Percentiles rank a stretch among this genome's conserved stretches.
Conservation (phyloP, 2,888 invertebrate species). For the Dryomyza anilis region DNA sequence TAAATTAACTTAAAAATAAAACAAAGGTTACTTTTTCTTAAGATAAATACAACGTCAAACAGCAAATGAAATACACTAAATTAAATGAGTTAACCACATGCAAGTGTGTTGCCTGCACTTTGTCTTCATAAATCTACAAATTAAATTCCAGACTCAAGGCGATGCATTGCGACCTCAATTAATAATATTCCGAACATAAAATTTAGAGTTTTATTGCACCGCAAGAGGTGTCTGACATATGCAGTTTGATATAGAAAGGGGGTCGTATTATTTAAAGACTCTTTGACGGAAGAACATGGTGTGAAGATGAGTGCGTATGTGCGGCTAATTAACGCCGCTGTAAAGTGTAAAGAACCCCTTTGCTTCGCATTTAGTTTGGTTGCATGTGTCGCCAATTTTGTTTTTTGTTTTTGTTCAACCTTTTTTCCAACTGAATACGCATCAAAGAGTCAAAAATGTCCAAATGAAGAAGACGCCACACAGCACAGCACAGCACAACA, state of each 20-base stretch:
- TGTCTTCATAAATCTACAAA: constrained; percentile 32
- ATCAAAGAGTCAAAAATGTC: background rate
- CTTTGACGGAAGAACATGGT: no score
- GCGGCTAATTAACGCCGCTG: constrained; percentile 52
- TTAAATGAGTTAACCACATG: no score
- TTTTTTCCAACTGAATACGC: background rate
- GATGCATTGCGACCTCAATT: constrained; percentile 33
- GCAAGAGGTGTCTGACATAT: constrained; percentile 22
- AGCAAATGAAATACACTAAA: constrained; percentile 11
- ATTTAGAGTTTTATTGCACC: constrained; percentile 36
- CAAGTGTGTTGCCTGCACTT: constrained; percentile 14
- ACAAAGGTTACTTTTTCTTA: background rate
- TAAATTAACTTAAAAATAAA: background rate
- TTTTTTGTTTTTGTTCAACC: no score
- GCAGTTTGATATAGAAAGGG: no score
- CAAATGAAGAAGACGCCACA: background rate
- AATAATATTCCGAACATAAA: constrained; percentile 36
- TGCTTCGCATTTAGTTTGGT: no score
- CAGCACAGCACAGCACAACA: background rate
- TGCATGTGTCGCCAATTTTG: no score
- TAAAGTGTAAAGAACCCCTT: background rate
- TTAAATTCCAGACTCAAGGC: constrained; percentile 31
- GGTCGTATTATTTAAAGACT: no score
- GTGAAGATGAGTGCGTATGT: background rate
- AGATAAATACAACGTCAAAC: background rate